Conservation (phyloP, 2,797 vertebrate genomes). For the Acipenser transmontanus region DNA sequence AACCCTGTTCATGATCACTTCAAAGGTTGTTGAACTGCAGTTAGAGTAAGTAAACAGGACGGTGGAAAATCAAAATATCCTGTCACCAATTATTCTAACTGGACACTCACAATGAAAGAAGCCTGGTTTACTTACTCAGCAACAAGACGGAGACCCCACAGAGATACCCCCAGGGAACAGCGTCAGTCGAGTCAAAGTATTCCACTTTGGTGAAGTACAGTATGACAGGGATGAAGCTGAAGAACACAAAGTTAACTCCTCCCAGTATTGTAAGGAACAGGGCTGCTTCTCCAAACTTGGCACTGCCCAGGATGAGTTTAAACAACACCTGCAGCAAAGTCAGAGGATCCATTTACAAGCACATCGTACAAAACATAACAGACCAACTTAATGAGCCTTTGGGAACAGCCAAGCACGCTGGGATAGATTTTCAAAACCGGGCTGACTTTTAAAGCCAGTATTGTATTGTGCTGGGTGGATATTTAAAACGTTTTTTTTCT, state of each 20-base stretch:
- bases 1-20: too few species aligned
- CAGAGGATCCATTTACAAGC: not conserved
- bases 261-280: slow-evolving; percentile 86
- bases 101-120: not conserved
- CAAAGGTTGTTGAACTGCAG: too few species aligned
- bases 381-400: not conserved
- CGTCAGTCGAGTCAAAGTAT: slow-evolving; percentile 74
- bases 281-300: slow-evolving; percentile 94
- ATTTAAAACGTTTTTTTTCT: too few species aligned
- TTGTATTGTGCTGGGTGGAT: too few species aligned
- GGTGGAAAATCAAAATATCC: not conserved
- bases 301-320: slow-evolving; percentile 91
- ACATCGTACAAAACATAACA: not conserved
- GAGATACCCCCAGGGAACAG: slow-evolving; percentile 82
- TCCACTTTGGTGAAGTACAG: slow-evolving; percentile 93
- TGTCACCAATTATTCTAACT: not conserved
- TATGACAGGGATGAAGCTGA: slow-evolving; percentile 84
- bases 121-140: slow-evolving; percentile 65
- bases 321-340: slow-evolving; percentile 77
- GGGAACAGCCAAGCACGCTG: not conserved
- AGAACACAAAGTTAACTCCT: slow-evolving; percentile 80
- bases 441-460: not conserved
- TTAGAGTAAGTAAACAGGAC: too few species aligned
- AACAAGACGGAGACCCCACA: slow-evolving; percentile 86
- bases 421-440: not conserved